Evolutionary conservation across 2,888 invertebrate genomes (phyloP).

Genomic region (Drosophila infuscata): DNA sequence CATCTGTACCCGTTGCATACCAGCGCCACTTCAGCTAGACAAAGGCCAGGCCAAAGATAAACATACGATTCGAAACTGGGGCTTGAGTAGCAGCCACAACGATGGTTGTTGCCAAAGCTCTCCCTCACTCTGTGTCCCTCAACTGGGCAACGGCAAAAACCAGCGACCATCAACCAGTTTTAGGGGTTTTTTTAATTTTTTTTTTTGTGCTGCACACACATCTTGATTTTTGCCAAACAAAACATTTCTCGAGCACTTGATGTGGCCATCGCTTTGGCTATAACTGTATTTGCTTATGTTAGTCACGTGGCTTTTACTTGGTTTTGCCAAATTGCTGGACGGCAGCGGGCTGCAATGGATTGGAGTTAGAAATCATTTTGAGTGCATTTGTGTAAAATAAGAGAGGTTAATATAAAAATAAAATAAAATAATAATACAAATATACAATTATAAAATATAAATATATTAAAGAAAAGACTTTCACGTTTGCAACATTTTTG

Average conservation of each 20-base stretch:
- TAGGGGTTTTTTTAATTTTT: slow-evolving; percentile 10
- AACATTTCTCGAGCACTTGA: slow-evolving; percentile 69
- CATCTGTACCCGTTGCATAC: background rate
- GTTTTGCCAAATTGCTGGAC: slow-evolving; percentile 71
- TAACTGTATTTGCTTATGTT: slow-evolving; percentile 76
- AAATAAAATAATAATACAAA: background rate
- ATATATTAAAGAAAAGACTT: background rate
- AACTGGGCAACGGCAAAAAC: slow-evolving; percentile 47
- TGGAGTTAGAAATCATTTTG: slow-evolving; percentile 16
- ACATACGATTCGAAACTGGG: slow-evolving; percentile 61
- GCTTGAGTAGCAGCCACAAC: slow-evolving; percentile 55
- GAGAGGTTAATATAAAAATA: background rate
- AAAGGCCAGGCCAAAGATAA: slow-evolving; percentile 76
- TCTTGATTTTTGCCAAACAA: slow-evolving; percentile 79
- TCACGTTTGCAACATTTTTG: background rate
- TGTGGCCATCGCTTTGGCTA: slow-evolving; percentile 43
- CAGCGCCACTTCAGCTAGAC: slow-evolving; percentile 73
- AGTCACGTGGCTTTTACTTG: slow-evolving; percentile 74
- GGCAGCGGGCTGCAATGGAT: slow-evolving; percentile 5
- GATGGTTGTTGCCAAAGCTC: slow-evolving; percentile 45
- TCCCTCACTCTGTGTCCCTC: slow-evolving; percentile 5
- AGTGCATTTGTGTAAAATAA: slow-evolving; percentile 13
- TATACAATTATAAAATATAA: background rate
- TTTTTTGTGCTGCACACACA: slow-evolving; percentile 57
- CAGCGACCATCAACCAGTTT: slow-evolving; percentile 35